Evolutionary conservation across 2,888 invertebrate genomes (phyloP), one percentile per base, ranked within the genome.

Genomic region (Temnothorax ravouxi): DNA sequence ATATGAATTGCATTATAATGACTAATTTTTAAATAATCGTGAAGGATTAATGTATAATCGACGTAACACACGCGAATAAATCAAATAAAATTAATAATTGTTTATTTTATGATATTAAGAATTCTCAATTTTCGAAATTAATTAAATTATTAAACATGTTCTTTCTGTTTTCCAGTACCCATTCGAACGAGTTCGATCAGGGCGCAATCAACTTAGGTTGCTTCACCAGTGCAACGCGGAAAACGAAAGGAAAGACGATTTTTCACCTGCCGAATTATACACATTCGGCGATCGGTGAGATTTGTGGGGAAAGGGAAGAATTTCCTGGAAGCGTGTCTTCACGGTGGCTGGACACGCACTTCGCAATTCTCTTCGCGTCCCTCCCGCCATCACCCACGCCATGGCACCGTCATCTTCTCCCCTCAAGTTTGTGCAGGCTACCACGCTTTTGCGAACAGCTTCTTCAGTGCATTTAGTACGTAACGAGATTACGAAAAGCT

Each of bases 271-370:
- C 82, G 77, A 86, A 84, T 86, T 75, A 25, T 25, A 66, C 18
- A 15, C 47, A 79, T 80, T 71, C 38, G 47, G 34, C 59, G 74
- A 52, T 64, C 29, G 69, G 67, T 56, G 82, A 84, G 85, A 87
- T 86, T 91, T 86, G 88, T 84, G 87, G 91, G 91, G 90, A 92
- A 92, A 91, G 92, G 93, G 92, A 88, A 92, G 90, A 92, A 92
- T 93, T 91, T 94, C 93, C 93, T 94, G 93, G 93, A 93, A 94
- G 93, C 93, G 93, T 94, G 93, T 93, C 93, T 94, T 94, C 93
- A 94, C 92, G 94, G 92, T 94, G 87, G 89, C 90, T 94, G 93
- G 89, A 91, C 89, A 92, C 92, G 91, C 91, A 92, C 94, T 94
- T 94, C 92, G 93, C 94, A 94, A 94, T 94, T 88, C 91, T 91